Percentiles rank a stretch among this genome's conserved stretches.
These are phyloP conservation scores for Arctopsyche grandis DNA, from an alignment of 1,140 invertebrate species.

Conservation along the genomic window DNA sequence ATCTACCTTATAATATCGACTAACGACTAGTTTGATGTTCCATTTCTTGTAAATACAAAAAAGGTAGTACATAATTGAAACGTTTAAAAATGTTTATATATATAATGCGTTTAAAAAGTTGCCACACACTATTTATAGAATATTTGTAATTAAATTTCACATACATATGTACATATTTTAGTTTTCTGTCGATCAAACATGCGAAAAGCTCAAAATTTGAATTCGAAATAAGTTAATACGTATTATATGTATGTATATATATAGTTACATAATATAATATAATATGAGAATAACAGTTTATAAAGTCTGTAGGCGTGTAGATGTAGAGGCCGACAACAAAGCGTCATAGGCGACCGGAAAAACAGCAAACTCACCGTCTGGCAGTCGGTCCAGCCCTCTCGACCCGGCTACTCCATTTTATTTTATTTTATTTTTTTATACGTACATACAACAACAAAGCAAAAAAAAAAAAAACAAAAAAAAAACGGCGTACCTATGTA, in stretches of 20 bases:
- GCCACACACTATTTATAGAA: no score
- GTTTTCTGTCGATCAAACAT: neutral
- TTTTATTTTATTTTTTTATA: constrained; percentile 34
- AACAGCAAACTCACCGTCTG: constrained; percentile 42
- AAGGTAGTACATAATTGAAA: no score
- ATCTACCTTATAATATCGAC: no score
- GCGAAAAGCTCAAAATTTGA: neutral
- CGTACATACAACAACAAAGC: neutral
- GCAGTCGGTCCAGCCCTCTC: constrained; percentile 33
- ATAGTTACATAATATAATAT: neutral
- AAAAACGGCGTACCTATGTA: neutral
- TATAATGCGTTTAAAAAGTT: neutral
- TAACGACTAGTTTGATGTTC: no score
- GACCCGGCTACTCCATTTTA: constrained; percentile 41
- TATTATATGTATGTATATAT: neutral
- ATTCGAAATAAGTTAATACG: neutral
- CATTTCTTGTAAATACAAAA: no score
- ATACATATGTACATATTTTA: no score
- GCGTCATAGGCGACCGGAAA: constrained; percentile 29
- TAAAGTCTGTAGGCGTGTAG: constrained; percentile 5
- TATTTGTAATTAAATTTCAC: no score
- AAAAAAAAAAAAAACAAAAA: constrained; percentile 8
- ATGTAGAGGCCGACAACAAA: constrained; percentile 23
- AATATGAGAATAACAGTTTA: neutral
- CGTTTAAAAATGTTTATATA: neutral